Evolutionary conservation across 2,113 vertebrate species (phyloP), one percentile per base, ranked within the genome.

Genomic region (Verasper variegatus): DNA sequence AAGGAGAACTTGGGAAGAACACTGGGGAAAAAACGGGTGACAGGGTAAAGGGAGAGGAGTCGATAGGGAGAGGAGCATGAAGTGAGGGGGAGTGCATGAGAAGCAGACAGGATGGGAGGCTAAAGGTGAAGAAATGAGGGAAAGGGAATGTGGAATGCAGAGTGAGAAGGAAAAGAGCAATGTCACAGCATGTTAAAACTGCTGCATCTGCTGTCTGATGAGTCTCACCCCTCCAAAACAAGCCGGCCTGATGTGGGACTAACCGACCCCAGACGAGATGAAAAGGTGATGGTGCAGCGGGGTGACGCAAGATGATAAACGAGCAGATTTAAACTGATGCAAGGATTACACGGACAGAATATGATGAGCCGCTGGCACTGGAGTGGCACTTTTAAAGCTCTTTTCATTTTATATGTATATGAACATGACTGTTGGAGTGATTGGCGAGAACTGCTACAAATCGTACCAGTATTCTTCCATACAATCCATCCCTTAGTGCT

Each of bases 161-260:
- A 59, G 24, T 42, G 51, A 49, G 45, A 27, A 23, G 58, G 47
- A 51, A 55, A 23, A 54, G 12, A 74, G 66, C 87, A 85, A 80
- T 84, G 90, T 92, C 86, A 87, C 23, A 31, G 64, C 31, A 45
- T 74, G 65, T 83, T 70, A 26, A 91, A 89, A 87, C 35, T 88
- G 87, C 87, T 86, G 87, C 51, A 71, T 59, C 20, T 64, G 77
- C 79, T 83, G 63, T 82, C 78, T 81, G 82, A 82, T 81, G 54
- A 68, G 68, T 72, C 74, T 87, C 78, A 71, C 82, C 74, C 65
- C 26, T 64, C 68, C 51, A 11, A 87, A 87, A 88, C 74, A 86
- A 84, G 87, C 37, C 9, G 1, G 71, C 76, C 67, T 81, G 76
- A 81, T 26, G 70, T 37, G 71, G 61, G 76, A 82, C 74, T 56